phyloP scores from a whole-genome alignment of 2,113 vertebrate genomes.

The Pica pica region DNA sequence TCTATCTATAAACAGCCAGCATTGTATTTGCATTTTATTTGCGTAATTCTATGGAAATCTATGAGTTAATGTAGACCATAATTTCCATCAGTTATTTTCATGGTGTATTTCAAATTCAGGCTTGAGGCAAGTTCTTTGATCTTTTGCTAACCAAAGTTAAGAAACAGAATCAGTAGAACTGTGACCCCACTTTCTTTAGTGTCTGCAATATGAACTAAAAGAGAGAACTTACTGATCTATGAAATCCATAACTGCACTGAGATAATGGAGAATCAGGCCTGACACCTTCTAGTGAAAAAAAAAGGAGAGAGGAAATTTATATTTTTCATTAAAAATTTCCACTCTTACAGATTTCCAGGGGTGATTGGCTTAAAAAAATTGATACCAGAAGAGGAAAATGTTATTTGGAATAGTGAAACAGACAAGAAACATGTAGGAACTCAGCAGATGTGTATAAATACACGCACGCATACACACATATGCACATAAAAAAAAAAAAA shows the following conservation, averaged over 20 bases:
- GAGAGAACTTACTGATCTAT: neutral
- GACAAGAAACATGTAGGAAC: neutral
- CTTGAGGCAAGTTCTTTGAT: neutral
- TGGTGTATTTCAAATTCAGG: neutral
- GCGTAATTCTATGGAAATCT: neutral
- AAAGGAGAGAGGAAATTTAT: neutral
- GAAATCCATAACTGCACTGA: neutral
- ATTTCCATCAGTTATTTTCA: neutral
- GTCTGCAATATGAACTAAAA: neutral
- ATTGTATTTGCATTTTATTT: neutral
- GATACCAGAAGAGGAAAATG: neutral
- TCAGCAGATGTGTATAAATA: neutral
- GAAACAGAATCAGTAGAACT: neutral
- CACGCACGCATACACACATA: accelerated
- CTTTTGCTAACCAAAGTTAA: neutral
- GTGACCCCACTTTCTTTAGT: neutral
- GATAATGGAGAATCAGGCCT: neutral
- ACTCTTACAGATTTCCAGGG: neutral
- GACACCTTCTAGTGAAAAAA: too few relatives aligned
- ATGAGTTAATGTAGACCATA: neutral
- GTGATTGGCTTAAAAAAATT: neutral
- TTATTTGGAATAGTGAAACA: neutral
- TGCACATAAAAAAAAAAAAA: neutral
- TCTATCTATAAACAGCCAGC: neutral
- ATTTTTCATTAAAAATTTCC: neutral